phyloP scores from a whole-genome alignment of 2,797 vertebrate genomes.

The Phrynocephalus vlangalii region DNA sequence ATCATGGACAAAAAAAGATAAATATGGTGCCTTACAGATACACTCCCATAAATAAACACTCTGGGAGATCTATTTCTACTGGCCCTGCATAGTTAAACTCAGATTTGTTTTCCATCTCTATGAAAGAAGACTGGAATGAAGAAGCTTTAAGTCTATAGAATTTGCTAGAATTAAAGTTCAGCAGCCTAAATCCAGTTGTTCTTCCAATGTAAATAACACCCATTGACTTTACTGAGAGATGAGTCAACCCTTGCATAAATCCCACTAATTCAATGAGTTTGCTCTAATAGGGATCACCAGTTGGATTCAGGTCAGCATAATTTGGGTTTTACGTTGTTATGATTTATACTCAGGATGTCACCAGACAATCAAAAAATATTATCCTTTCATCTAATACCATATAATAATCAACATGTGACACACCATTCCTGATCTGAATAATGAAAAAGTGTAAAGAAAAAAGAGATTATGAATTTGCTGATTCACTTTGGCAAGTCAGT shows the following conservation, averaged over 20 bases:
- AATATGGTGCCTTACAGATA: slow-evolving; percentile 34
- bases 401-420: background rate
- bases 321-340: no score
- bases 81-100: background rate
- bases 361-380: background rate
- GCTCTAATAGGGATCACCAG: no score
- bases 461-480: background rate
- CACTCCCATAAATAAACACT: slow-evolving; percentile 31
- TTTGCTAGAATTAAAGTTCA: background rate
- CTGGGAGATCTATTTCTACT: slow-evolving; percentile 29
- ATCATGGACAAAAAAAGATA: slow-evolving; percentile 36
- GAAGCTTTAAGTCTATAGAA: background rate
- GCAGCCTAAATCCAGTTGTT: no score
- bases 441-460: no score
- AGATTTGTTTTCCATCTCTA: slow-evolving; percentile 24
- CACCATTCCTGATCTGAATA: background rate
- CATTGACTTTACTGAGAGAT: no score
- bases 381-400: background rate
- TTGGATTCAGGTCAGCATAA: no score
- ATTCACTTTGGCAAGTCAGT: background rate
- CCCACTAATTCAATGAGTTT: no score
- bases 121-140: background rate
- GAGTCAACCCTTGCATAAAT: no score
- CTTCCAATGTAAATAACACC: no score
- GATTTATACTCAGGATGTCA: no score